Evolutionary conservation across 2,888 invertebrate genomes (phyloP).

Genomic region (Alloscopus bannaensis): DNA sequence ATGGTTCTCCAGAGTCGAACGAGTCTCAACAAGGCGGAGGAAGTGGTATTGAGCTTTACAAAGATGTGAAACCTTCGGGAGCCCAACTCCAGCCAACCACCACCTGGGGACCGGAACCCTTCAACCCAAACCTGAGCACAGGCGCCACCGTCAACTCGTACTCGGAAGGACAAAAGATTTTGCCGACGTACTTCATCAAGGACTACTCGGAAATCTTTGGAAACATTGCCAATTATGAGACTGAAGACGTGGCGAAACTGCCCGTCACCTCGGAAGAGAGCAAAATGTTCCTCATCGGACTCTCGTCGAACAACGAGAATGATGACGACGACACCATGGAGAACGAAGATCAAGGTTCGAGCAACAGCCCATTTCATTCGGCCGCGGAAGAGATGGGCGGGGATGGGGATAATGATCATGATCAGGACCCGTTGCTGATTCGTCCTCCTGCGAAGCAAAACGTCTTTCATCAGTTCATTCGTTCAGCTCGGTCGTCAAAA

Average conservation of each 20-base stretch:
- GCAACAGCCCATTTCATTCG: conserved; percentile 72
- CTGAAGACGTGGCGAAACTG: conserved; percentile 59
- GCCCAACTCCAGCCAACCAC: conserved; percentile 15
- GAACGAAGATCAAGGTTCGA: conserved; percentile 69
- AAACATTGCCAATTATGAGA: conserved; percentile 60
- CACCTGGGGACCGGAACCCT: conserved; percentile 57
- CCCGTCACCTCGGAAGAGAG: conserved; percentile 47
- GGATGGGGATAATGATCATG: conserved; percentile 65
- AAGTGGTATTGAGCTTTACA: not conserved
- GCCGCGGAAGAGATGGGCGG: conserved; percentile 70
- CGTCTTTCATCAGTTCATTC: conserved; percentile 70
- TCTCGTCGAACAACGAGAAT: conserved; percentile 55
- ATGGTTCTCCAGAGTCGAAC: conserved; percentile 27
- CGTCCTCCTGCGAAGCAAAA: conserved; percentile 69
- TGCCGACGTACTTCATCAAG: conserved; percentile 43
- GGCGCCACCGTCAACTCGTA: conserved; percentile 45
- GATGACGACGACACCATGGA: conserved; percentile 52
- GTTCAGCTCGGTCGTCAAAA: conserved; percentile 55
- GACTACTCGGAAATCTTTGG: conserved; percentile 62
- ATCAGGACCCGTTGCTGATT: conserved; percentile 69
- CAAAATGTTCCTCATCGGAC: conserved; percentile 63
- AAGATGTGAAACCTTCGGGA: conserved; percentile 10
- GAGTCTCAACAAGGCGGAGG: conserved; percentile 10
- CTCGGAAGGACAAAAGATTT: conserved; percentile 51
- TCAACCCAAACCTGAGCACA: conserved; percentile 44